These are phyloP conservation scores for Muscicapa comitata DNA, from an alignment of 2,797 vertebrate species.

Conservation along the genomic window DNA sequence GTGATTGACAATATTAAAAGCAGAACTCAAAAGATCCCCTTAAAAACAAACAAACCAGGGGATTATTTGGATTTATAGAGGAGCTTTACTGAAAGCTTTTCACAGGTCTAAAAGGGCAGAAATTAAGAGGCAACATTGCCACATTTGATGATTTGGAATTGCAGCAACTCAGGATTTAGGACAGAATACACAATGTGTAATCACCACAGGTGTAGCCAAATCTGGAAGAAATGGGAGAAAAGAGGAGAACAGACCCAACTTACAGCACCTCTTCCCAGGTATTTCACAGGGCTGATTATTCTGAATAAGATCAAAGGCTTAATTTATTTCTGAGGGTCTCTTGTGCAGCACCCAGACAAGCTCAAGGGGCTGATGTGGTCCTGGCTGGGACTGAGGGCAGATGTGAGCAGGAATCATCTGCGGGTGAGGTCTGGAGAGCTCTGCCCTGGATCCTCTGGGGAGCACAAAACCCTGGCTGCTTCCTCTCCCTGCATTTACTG, in stretches of 20 bases:
- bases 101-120: background rate
- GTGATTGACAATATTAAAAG: background rate
- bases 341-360: background rate
- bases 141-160: background rate
- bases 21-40: conserved; percentile 32
- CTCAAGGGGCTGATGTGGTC: background rate
- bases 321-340: background rate
- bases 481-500: background rate
- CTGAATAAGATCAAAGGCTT: background rate
- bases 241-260: background rate
- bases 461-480: background rate
- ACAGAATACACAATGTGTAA: background rate
- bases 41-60: background rate
- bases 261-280: background rate
- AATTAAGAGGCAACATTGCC: background rate
- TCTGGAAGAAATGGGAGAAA: background rate
- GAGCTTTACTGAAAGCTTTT: background rate
- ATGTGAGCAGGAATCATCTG: background rate
- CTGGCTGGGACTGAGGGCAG: background rate
- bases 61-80: background rate
- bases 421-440: background rate
- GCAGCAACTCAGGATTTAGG: background rate
- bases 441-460: background rate
- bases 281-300: background rate
- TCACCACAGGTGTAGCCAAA: background rate